Percentiles rank a stretch among this genome's conserved stretches.
Evolutionary conservation across 2,113 vertebrate genomes (phyloP).

Genomic region (Pollimyrus isidori): DNA sequence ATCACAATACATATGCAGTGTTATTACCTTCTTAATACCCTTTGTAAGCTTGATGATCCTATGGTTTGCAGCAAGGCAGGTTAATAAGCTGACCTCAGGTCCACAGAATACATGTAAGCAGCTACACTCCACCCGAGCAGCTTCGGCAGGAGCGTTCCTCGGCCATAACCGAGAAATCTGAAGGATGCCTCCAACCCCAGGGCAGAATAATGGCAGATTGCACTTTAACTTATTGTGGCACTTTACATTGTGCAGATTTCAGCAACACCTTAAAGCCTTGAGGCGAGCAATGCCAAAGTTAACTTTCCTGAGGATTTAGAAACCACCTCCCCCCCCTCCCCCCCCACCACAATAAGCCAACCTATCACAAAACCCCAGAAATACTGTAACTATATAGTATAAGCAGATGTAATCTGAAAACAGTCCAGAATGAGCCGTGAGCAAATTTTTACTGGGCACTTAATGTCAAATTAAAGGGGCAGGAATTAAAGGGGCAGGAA

Average conservation of each 20-base stretch:
- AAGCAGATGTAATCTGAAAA: background rate
- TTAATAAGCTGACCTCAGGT: background rate
- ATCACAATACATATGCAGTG: background rate
- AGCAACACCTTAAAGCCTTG: background rate
- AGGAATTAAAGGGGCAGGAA: background rate
- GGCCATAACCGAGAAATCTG: background rate
- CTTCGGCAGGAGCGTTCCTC: background rate
- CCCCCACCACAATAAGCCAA: background rate
- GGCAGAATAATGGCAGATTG: background rate
- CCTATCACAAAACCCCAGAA: background rate
- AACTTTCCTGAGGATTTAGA: background rate
- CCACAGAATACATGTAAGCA: background rate
- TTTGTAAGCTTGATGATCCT: background rate
- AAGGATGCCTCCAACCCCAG: background rate
- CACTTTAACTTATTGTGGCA: background rate
- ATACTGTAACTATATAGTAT: background rate
- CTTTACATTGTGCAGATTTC: background rate
- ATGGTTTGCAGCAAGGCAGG: background rate
- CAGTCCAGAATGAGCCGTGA: background rate
- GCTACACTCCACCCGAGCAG: background rate
- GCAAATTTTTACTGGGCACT: background rate
- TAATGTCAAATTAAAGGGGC: background rate
- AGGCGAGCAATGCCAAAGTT: background rate
- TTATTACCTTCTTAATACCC: background rate
- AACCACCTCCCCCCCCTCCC: background rate